Percentiles rank a stretch among this genome's conserved stretches.
These are phyloP conservation scores for Tethya wilhelma DNA, from an alignment of 37 sponge, comb jelly and placozoan species.

Conservation along the genomic window DNA sequence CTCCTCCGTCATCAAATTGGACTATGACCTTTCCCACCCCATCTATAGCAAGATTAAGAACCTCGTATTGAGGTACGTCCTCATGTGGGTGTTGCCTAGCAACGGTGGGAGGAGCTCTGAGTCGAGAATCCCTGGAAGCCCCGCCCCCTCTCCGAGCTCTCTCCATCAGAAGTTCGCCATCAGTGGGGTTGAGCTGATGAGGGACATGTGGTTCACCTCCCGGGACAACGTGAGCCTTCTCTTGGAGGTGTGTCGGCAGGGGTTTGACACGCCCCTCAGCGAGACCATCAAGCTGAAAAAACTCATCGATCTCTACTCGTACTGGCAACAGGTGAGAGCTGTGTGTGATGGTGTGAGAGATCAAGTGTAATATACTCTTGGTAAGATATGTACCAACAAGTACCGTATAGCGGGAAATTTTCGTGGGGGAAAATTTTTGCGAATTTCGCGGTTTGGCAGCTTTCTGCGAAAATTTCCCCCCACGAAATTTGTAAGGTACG, in stretches of 20 bases:
- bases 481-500: too few relatives aligned
- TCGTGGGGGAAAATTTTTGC: neutral
- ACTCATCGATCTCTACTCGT: constrained; percentile 65
- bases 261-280: constrained; percentile 34
- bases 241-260: constrained; percentile 75
- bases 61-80: constrained; percentile 48
- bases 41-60: constrained; percentile 41
- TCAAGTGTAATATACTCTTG: too few relatives aligned
- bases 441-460: neutral
- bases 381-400: too few relatives aligned
- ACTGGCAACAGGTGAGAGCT: constrained; percentile 71
- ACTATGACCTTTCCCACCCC: constrained; percentile 63
- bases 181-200: constrained; percentile 56
- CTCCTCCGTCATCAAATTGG: constrained; percentile 49
- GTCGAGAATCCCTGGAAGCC: neutral
- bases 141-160: constrained; percentile 12
- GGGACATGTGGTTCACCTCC: constrained; percentile 64
- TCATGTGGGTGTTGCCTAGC: constrained; percentile 56
- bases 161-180: neutral
- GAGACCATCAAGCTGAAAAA: constrained; percentile 11
- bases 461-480: too few relatives aligned
- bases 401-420: too few relatives aligned
- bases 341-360: neutral
- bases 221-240: constrained; percentile 83
- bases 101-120: neutral